Base-by-base conservation (phyloP, 2,797 vertebrate species). In the Lagodon rhomboides region DNA sequence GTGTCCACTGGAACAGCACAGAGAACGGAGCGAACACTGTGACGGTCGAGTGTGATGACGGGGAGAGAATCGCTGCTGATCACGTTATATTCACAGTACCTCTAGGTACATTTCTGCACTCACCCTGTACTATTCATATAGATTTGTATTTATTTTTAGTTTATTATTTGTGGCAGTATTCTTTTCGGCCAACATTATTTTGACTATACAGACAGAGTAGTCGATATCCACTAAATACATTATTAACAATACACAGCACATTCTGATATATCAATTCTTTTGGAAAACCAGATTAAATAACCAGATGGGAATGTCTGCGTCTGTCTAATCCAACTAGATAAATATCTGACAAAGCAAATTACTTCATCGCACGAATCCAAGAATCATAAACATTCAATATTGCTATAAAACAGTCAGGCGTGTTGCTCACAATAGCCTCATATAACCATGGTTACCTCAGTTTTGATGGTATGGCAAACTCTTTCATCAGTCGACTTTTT, bases 61-160 rank as follows among this genome's bases (percentile, higher is more conserved):
- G 96, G 61, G 88, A 95, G n/a, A 41, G 27, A 30, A 95, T 97
- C 83, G 80, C 93, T 0, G 96, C 95, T 0, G 95, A 98, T 78
- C 97, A 98, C 0, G 95, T 97, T 66, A 94, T 98, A 4, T 0
- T 98, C 92, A 98, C 98, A 0, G 91, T 98, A 25, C 95, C 98
- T 3, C 87, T 99, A 68, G 97, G 98, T 98, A 61, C 17, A 30
- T 18, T 13, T 51, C 12, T 46, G 16, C 58, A 62, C 34, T 46
- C 23, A 22, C 1, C 4, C 7, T 46, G 3, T 41, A n/a, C 10
- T 16, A 10, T 18, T 55, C 23, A 41, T 56, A 38, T 11, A 38
- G 38, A 38, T 10, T 38, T 38, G 38, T 38, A 11, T 38, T 38
- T 11, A 38, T 9, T 38, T 11, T 38, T 10, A 64, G 22, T 25